Base-by-base conservation (phyloP, 2,113 vertebrate genomes). In the Chaetorhynchus papuensis region DNA sequence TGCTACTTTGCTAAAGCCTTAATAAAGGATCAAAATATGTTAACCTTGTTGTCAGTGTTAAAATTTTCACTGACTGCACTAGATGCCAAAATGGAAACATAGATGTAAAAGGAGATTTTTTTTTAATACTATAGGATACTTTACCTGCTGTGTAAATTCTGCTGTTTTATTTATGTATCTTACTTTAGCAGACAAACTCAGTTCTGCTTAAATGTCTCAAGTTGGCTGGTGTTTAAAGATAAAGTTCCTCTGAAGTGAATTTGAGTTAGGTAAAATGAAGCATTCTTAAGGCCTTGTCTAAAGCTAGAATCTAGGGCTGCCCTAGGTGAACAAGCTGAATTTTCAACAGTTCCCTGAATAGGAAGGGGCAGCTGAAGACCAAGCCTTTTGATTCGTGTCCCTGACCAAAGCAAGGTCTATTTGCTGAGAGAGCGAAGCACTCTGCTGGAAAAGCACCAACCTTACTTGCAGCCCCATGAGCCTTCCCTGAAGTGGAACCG, bases 391-490 rank as follows among this genome's bases (percentile, higher is more conserved):
- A 26, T 66, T 59, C 6, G 2, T 31, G 21, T 17, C 15, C 15
- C 9, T 22, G 53, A 71, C 8, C n/a, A 45, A 79, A 76, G 41
- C 24, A 78, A 84, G 27, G 50, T 42, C 5, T 4, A 14, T 87
- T 90, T 80, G 33, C 35, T 78, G 71, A n/a, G 39, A 54, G 13
- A 47, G 15, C 22, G 63, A 86, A 71, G 59, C 1, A 4, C 19
- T 69, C 57, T 28, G 3, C 39, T 16, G 69, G 16, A 37, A 69
- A 61, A 86, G 26, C 35, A 56, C 53, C 16, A 17, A 35, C 31
- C 44, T 64, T n/a, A 16, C 19, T 26, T 3, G 7, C 27, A 78
- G 59, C 5, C 31, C n/a, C 1, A 0, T 0, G 22, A 86, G 30
- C 21, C 10, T 47, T 59, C 18, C 7, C 37, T 86, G 41, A 86